Percentiles rank a stretch among this genome's conserved stretches.
Evolutionary conservation across 2,888 invertebrate species (phyloP).

Genomic region (Trichopria drosophilae): DNA sequence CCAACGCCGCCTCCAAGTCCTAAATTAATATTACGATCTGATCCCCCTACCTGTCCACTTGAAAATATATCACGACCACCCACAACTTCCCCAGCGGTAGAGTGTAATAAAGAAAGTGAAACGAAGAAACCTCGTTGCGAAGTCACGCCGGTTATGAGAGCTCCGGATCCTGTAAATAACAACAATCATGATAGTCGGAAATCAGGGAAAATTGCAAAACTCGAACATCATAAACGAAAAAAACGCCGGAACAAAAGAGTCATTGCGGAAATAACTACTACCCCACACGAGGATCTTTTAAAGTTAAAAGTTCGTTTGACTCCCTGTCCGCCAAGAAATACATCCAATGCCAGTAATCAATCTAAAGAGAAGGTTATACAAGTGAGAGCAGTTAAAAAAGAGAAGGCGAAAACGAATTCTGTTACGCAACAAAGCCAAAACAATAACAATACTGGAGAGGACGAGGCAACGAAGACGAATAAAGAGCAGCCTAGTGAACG

Average conservation of each 20-base stretch:
- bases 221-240: slow-evolving; percentile 48
- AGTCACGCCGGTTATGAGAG: slow-evolving; percentile 50
- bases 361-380: slow-evolving; percentile 48
- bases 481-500: slow-evolving; percentile 21
- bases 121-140: slow-evolving; percentile 52
- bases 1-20: slow-evolving; percentile 53
- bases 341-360: slow-evolving; percentile 37
- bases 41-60: slow-evolving; percentile 30
- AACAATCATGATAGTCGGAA: slow-evolving; percentile 23
- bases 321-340: slow-evolving; percentile 49
- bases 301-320: slow-evolving; percentile 50
- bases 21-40: slow-evolving; percentile 37
- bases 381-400: slow-evolving; percentile 44
- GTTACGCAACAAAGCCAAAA: slow-evolving; percentile 32
- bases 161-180: slow-evolving; percentile 38
- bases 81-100: slow-evolving; percentile 25
- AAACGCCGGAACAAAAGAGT: slow-evolving; percentile 50
- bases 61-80: slow-evolving; percentile 25
- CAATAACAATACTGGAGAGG: slow-evolving; percentile 19
- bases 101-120: slow-evolving; percentile 43
- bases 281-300: slow-evolving; percentile 49
- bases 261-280: slow-evolving; percentile 53
- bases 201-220: slow-evolving; percentile 39
- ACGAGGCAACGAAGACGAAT: slow-evolving; percentile 20
- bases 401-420: slow-evolving; percentile 41